Evolutionary conservation across 2,888 invertebrate genomes (phyloP).

Genomic region (Saturnia japonica): DNA sequence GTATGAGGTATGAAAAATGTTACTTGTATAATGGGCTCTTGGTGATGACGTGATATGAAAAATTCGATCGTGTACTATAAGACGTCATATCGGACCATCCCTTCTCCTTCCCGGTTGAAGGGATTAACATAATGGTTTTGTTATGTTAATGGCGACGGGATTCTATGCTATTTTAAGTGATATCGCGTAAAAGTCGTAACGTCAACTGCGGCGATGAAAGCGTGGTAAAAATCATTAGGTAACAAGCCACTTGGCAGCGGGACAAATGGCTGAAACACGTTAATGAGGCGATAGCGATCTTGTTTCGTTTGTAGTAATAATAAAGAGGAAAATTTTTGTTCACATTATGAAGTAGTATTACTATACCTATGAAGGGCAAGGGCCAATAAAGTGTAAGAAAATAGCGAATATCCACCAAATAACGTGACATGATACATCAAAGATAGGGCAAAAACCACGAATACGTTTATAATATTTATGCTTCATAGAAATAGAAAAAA

Average conservation of each 20-base stretch:
- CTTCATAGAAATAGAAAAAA: not conserved
- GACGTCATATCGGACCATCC: constrained; percentile 17
- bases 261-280: constrained; percentile 24
- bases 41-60: not conserved
- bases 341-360: not conserved
- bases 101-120: constrained; percentile 2
- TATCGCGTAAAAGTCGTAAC: constrained; percentile 28
- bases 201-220: constrained; percentile 41
- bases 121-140: constrained; percentile 28
- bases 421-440: not conserved
- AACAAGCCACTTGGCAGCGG: constrained; percentile 41
- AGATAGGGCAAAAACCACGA: not conserved
- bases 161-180: constrained; percentile 21
- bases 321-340: constrained; percentile 8
- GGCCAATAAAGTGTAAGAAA: not conserved
- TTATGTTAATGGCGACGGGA: constrained; percentile 27
- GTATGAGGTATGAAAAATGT: not conserved
- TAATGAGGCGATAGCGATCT: constrained; percentile 24
- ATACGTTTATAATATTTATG: not conserved
- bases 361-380: not conserved
- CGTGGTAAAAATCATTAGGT: constrained; percentile 44
- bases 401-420: not conserved
- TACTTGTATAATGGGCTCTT: not conserved
- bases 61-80: not conserved
- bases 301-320: not conserved